phyloP scores from a whole-genome alignment of 2,797 vertebrate species.

The Hoplostethus mediterraneus region DNA sequence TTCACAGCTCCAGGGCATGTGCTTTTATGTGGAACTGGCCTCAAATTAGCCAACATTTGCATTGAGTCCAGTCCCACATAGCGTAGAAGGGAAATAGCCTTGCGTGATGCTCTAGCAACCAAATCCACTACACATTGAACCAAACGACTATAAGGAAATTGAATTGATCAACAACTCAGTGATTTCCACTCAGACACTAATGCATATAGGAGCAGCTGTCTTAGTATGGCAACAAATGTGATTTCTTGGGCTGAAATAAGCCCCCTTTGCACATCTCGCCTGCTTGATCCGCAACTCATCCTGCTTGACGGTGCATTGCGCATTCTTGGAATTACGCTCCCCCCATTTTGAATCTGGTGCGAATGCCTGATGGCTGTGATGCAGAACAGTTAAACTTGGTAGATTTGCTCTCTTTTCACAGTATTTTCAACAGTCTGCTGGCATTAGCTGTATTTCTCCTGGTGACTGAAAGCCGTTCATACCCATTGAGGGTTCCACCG shows the following conservation, averaged over 20 bases:
- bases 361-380: slow-evolving; percentile 17
- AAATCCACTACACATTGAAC: background rate
- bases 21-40: background rate
- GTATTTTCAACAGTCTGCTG: slow-evolving; percentile 42
- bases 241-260: slow-evolving; percentile 26
- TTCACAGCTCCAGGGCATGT: background rate
- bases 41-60: background rate
- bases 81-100: background rate
- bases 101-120: background rate
- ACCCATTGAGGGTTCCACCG: slow-evolving; percentile 45
- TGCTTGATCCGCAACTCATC: slow-evolving; percentile 28
- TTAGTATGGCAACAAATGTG: slow-evolving; percentile 31
- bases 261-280: background rate
- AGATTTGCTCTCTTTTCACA: slow-evolving; percentile 37
- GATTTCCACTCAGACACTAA: slow-evolving; percentile 27
- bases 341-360: slow-evolving; percentile 14
- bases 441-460: slow-evolving; percentile 43
- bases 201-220: slow-evolving; percentile 35
- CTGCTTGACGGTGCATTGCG: slow-evolving; percentile 8
- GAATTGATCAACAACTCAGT: slow-evolving; percentile 10
- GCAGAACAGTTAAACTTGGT: slow-evolving; percentile 36
- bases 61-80: background rate
- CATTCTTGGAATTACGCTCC: background rate
- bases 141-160: background rate
- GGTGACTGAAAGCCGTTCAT: slow-evolving; percentile 49